Conservation (phyloP, 2,113 vertebrate species). For the Pseudolaguvia tuberculata region DNA sequence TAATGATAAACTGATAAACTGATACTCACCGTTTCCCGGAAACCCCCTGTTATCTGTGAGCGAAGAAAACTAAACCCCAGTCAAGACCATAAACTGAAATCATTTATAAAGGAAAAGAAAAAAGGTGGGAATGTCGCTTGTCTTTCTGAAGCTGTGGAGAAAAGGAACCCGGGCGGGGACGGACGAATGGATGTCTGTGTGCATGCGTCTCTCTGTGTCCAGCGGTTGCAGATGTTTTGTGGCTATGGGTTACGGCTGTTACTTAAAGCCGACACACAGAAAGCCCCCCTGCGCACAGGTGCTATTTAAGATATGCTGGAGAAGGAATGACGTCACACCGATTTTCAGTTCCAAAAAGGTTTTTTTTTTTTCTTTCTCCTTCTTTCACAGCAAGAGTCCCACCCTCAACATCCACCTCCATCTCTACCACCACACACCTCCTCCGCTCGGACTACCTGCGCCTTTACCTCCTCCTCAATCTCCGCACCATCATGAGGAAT, state of each 20-base stretch:
- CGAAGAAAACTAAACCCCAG: background rate
- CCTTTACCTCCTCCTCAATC: background rate
- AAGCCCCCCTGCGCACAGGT: conserved; percentile 73
- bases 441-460: background rate
- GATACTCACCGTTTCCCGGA: background rate
- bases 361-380: conserved; percentile 16
- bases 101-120: background rate
- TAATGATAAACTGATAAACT: background rate
- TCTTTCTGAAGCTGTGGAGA: background rate
- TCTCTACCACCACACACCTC: conserved; percentile 2
- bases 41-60: background rate
- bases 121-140: conserved; percentile 14
- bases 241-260: conserved; percentile 68
- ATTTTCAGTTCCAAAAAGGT: conserved; percentile 58
- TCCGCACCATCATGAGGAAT: background rate
- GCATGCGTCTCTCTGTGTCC: conserved; percentile 56
- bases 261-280: conserved; percentile 68
- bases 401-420: conserved; percentile 60
- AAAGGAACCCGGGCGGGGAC: conserved; percentile 52
- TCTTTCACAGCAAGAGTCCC: conserved; percentile 56
- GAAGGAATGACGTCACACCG: conserved; percentile 67
- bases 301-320: conserved; percentile 75
- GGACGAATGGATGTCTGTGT: conserved; percentile 36
- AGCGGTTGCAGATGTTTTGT: conserved; percentile 62
- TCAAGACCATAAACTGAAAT: background rate